phyloP scores from a whole-genome alignment of 2,888 invertebrate genomes.

The Rugalucina vietnamica region DNA sequence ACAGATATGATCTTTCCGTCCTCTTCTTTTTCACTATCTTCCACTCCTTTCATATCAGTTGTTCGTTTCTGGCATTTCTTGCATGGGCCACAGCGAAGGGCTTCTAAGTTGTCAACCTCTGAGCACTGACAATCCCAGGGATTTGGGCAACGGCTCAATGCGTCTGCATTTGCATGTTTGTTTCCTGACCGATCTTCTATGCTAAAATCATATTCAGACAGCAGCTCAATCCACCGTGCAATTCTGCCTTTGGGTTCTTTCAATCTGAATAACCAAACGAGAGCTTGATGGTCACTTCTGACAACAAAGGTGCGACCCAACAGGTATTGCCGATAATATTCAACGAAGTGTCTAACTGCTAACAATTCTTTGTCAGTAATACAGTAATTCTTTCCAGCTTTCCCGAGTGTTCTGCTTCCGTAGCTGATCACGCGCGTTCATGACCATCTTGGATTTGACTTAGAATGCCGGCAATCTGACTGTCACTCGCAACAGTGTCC shows the following conservation, averaged over 20 bases:
- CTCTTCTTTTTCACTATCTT: not conserved
- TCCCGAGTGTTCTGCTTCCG: not conserved
- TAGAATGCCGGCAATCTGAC: not conserved
- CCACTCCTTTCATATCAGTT: not conserved
- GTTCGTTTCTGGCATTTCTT: conserved; percentile 27
- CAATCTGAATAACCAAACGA: conserved; percentile 50
- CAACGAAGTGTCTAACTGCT: not conserved
- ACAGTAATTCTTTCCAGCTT: not conserved
- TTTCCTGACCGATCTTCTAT: conserved; percentile 52
- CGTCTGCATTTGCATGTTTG: conserved; percentile 57
- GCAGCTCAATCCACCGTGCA: conserved; percentile 51
- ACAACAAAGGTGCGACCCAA: not conserved
- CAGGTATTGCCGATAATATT: not conserved
- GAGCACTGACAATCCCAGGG: conserved; percentile 49
- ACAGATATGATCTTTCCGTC: not conserved
- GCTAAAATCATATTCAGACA: conserved; percentile 48
- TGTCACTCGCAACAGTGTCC: conserved; percentile 7
- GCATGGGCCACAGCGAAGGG: conserved; percentile 43
- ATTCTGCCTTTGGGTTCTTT: conserved; percentile 53
- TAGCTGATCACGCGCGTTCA: not conserved
- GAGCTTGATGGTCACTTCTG: conserved; percentile 3
- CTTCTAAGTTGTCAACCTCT: conserved; percentile 16
- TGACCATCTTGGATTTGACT: not conserved
- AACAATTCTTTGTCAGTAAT: conserved; percentile 8
- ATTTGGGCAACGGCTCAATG: conserved; percentile 43